Conservation (phyloP, 2,888 invertebrate species). For the Cerceris ruficornis region DNA sequence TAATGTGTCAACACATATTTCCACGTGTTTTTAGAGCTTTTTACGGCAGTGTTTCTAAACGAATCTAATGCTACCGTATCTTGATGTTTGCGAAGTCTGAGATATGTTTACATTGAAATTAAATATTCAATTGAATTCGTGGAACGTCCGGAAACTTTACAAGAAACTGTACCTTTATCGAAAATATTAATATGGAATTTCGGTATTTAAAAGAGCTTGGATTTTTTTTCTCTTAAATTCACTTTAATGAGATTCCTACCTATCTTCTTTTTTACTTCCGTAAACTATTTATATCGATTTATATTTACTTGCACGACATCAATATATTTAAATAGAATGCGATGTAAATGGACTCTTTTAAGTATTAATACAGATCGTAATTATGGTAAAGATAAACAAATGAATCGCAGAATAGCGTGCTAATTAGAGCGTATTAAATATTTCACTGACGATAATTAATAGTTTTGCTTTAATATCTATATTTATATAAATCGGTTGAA, state of each 20-base stretch:
- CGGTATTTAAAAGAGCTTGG: no score
- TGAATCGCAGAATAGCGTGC: background rate
- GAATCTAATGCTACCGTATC: no score
- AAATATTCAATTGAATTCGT: no score
- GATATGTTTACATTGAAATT: no score
- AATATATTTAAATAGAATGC: conserved; percentile 2
- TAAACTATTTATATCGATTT: background rate
- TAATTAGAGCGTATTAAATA: background rate
- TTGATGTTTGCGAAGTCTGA: no score
- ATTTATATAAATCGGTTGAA: background rate
- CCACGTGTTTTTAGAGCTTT: no score
- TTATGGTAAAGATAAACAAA: background rate
- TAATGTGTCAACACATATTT: background rate
- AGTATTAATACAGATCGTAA: background rate
- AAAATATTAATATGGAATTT: no score
- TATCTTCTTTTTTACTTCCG: background rate
- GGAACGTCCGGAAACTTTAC: no score
- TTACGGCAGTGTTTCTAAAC: no score
- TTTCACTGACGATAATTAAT: background rate
- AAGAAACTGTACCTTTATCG: no score
- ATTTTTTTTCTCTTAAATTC: background rate
- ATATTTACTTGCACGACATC: background rate
- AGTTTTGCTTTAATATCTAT: background rate
- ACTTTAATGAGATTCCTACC: background rate
- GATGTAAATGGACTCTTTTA: background rate